Evolutionary conservation across 2,888 invertebrate genomes (phyloP), one percentile per base, ranked within the genome.

Genomic region (Ceramica pisi): DNA sequence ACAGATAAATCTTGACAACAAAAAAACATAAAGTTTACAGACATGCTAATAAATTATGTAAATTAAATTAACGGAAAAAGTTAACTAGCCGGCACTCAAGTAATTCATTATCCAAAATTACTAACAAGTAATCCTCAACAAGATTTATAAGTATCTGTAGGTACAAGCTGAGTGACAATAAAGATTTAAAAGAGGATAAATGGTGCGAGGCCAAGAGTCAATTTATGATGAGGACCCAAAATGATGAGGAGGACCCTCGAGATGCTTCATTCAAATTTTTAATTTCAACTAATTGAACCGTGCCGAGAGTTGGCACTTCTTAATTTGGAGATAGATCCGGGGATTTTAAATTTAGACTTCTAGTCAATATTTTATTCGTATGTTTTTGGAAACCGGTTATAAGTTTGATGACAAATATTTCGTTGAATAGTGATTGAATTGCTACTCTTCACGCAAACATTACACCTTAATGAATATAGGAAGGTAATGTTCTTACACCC

Each of bases 231-330:
- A 84, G 74, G 50, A 56, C 55, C 67, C 48, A 10, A 23, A 63
- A 69, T 67, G 72, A 73, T 73, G 74, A 75, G 51, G 67, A 82
- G 77, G 44, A 50, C 66, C 35, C 79, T 83, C 51, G 41, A 67
- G 31, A 57, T 65, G 31, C 59, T 79, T 75, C 48, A 72, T 68
- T 72, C 51, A 69, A 67, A 81, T 71, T 84, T 84, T 79, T 82
- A 84, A 83, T 84, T 84, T 79, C 59, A 64, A 71, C 71, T 77
- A 82, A 84, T 84, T 74, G 75, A 70, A 62, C 44, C 12, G 23
- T 56, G 59, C 57, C 19, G 31, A 63, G 53, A 63, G 51, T 51
- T 69, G 23, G 50, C 66, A 70, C 63, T 78, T 62, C 35, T 60
- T 41, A 14, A 74, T 70, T 66, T n/a, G 8, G 14, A 51, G 19